A percentile compares a stretch with the other conserved stretches of the same genome.
Conservation (phyloP, 2,888 invertebrate species). For the Lasioglossum figueresi region DNA sequence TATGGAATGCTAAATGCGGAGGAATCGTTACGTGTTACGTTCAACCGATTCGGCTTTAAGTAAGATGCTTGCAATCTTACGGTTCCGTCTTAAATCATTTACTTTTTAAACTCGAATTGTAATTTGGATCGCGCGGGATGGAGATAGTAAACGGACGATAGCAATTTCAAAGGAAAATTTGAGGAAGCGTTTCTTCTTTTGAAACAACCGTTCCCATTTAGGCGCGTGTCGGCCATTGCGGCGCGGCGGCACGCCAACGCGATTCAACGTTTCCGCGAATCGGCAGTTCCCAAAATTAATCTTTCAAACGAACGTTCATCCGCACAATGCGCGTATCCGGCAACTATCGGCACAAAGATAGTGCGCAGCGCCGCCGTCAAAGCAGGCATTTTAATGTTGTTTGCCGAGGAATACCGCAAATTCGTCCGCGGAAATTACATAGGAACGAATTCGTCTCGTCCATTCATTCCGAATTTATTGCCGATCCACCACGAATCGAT, state of each 20-base stretch:
- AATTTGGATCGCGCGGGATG: too few species aligned
- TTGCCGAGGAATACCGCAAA: constrained; percentile 34
- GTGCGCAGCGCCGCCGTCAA: neutral
- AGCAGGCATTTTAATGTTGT: constrained; percentile 34
- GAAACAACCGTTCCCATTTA: too few species aligned
- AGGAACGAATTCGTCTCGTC: constrained; percentile 22
- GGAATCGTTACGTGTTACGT: neutral
- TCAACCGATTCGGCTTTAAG: neutral
- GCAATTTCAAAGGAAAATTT: too few species aligned
- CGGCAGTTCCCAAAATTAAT: constrained; percentile 26
- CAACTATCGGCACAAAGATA: constrained; percentile 18
- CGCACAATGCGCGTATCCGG: constrained; percentile 2
- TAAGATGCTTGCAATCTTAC: neutral
- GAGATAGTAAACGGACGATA: too few species aligned
- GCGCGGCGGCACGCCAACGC: neutral
- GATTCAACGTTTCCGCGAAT: constrained; percentile 4
- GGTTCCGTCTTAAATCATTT: neutral
- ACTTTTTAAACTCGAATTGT: neutral
- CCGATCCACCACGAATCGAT: constrained; percentile 23
- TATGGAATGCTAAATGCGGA: neutral
- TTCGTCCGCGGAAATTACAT: constrained; percentile 26
- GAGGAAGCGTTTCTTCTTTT: too few species aligned
- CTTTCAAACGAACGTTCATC: constrained; percentile 4
- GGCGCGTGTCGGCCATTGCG: neutral
- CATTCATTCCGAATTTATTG: constrained; percentile 28